Base-by-base conservation (phyloP, 2,888 invertebrate species). In the Caenorhabditis imperialis region DNA sequence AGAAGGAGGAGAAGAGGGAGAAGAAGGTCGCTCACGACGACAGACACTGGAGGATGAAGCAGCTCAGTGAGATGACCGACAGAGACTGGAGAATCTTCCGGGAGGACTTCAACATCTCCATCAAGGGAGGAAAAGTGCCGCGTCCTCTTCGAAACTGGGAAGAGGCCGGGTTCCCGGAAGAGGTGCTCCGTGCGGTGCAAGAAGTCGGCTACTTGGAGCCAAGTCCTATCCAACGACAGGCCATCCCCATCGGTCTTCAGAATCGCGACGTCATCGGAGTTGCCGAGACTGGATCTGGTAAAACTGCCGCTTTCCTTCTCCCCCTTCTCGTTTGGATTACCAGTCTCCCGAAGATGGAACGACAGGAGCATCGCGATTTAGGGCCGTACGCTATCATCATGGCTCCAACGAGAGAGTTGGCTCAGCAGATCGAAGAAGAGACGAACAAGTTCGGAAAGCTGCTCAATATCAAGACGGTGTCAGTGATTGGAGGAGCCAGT, bases 71-170 rank as follows among this genome's bases (percentile, higher is more conserved):
- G 89, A 99, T 99, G 99, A 95, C 94, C 0, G 98, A 99, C 89
- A 91, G 99, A 85, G 99, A 99, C 91, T 99, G 99, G 99, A 92
- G 99, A 89, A 99, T 99, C 86, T 99, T 99, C 89, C 92, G 97
- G 78, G 99, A 99, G 90, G 99, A 99, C 90, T 99, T 96, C 89
- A 99, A 96, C 88, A 97, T 99, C 58, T 94, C 96, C 3, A 94
- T 98, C 74, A 99, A 99, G 90, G 81, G 88, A 57, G 99, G 99
- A 0, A 93, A 92, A 88, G 96, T 99, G 84, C 97, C 99, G 0
- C 95, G 96, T 90, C 99, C 99, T 0, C 92, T 99, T 69, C 91
- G 99, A 35, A 92, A 91, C 74, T 99, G 99, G 99, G 93, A 93
- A 78, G 99, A 99, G 90, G 94, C 94, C 3, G 92, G 92, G 16